Base-by-base conservation (phyloP, 2,888 invertebrate genomes). In the Heliconius erato region DNA sequence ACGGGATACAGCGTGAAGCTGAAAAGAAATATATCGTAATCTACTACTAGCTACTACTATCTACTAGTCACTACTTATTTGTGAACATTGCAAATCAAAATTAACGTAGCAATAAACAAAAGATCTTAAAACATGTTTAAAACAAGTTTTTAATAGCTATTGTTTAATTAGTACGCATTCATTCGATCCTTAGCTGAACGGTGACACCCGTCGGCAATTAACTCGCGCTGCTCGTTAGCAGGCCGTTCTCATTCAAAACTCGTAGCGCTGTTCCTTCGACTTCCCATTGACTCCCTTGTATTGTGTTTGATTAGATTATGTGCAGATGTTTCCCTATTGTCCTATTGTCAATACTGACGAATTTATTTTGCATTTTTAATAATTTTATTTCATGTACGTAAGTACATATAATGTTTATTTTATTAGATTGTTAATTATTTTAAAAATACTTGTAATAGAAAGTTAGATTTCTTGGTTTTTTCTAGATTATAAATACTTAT, bases 181-280 rank as follows among this genome's bases (percentile, higher is more conserved):
- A 79, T 35, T 63, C n/a, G 59, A 49, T 40, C 67, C 67, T 82
- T 79, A 82, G 44, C 54, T 68, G 49, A 68, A 77, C 77, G 69
- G 77, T 44, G 69, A 35, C 65, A 65, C 35, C 68, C 77, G 32
- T 40, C 35, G 59, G 79, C 68, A 82, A 82, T 79, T 79, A 79
- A 79, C 79, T 79, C 35, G 63, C 69, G 79, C 54, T 71, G 79
- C 79, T 79, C 79, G 72, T 79, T 79, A 79, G 79, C 79, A 72
- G 79, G 35, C 79, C 71, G 49, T 72, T 79, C 59, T 44, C 79
- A 71, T 79, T 79, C 59, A 71, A 72, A 63, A 49, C 72, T 71
- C 79, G 79, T 63, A 28, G 72, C 26, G 19, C 59, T 28, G 63
- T 79, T 72, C 19, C 79, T 72, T 40, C 59, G 69, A 59, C 63